Base-by-base conservation (phyloP, 1,140 invertebrate genomes). In the Teleogryllus occipitalis region DNA sequence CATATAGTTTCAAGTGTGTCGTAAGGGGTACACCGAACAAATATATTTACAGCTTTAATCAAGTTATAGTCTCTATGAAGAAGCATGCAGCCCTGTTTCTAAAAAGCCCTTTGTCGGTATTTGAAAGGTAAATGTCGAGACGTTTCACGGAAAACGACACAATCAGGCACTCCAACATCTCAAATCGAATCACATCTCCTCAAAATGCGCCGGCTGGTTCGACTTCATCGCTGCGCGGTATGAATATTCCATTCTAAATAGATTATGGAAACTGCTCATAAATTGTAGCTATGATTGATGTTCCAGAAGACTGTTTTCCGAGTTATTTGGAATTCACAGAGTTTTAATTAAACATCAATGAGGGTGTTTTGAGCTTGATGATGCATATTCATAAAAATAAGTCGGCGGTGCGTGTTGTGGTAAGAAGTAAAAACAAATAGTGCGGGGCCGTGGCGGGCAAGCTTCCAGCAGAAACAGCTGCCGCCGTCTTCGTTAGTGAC, bases 241-340 rank as follows among this genome's bases (percentile, higher is more conserved):
- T 78, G 80, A 80, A 80, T 78, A 78, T 80, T 80, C 80, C 74
- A 75, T 75, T 75, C 79, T 80, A 80, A 80, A 80, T 74, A 65
- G 79, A 76, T 80, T 80, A 80, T 18, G 48, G 48, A 74, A 80
- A 18, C 27, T 74, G 74, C 49, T 48, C 79, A 76, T 48, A 74
- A 80, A 80, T 77, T 80, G 39, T 65, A 80, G 65, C 75, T 72
- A 48, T 76, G n/a, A 80, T 79, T 46, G 27, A 79, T 75, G 48
- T n/a, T 27, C 47, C 47, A 8, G 46, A 79, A 74, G 46, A 22
- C 21, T 79, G 74, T 80, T 78, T 14, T 74, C 27, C 47, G 48
- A 65, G 8, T 78, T 39, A 65, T 65, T 65, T 65, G 54, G 54
- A 65, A 65, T 65, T 65, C 48, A 21, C 74, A 73, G 74, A 21